A percentile compares a stretch with the other conserved stretches of the same genome.
phyloP scores from a whole-genome alignment of 2,888 invertebrate genomes.

The Eristalis arbustorum region DNA sequence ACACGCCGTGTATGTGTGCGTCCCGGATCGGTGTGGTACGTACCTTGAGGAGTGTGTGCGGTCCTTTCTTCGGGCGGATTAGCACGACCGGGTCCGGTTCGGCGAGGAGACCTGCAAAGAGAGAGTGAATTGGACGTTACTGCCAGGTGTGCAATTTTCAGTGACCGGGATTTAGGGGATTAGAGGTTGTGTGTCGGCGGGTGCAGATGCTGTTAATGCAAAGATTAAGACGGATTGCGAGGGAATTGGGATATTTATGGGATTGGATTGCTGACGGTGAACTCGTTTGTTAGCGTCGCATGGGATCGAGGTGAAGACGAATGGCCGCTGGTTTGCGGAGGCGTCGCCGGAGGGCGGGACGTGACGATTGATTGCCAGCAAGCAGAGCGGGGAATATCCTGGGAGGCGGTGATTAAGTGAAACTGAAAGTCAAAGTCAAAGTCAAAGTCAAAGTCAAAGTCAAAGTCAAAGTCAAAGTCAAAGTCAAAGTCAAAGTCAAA shows the following conservation, averaged over 20 bases:
- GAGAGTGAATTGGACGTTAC: conserved; percentile 49
- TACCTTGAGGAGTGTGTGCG: conserved; percentile 57
- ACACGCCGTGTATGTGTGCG: background rate
- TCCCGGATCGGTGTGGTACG: background rate
- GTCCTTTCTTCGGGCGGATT: conserved; percentile 33
- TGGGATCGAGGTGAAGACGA: background rate
- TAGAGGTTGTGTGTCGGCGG: background rate
- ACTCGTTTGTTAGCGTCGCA: background rate
- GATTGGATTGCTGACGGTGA: background rate
- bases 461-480: no score
- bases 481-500: background rate
- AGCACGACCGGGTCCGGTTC: conserved; percentile 33
- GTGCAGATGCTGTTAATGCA: background rate
- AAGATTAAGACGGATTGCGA: background rate
- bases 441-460: no score
- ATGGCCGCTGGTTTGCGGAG: background rate
- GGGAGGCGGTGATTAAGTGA: no score
- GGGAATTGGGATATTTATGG: background rate
- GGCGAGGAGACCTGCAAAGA: conserved; percentile 38
- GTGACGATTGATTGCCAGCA: background rate
- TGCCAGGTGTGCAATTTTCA: conserved; percentile 63
- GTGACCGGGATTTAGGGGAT: conserved; percentile 47
- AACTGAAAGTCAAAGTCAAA: no score
- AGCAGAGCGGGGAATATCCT: no score
- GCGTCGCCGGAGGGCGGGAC: background rate